Base-by-base conservation (phyloP, 2,113 vertebrate species). In the Heterotis niloticus region DNA sequence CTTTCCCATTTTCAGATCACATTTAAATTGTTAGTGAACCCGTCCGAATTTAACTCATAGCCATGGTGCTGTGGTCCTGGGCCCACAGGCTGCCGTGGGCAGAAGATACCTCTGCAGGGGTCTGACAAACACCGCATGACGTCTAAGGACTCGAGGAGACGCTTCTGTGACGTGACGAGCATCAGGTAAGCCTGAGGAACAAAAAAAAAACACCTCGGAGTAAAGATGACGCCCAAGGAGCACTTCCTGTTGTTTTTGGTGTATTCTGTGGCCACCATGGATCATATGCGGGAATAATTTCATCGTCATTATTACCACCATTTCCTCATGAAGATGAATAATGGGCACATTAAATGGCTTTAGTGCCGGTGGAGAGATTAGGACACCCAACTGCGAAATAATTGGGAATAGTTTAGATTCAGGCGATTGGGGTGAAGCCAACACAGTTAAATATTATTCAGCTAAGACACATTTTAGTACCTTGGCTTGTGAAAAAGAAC, bases 151-250 rank as follows among this genome's bases (percentile, higher is more conserved):
- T 54, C 51, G 23, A n/a, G 51, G 12, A 51, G 69, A 72, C 18
- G 14, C 17, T 52, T 51, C 51, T 70, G 17, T 54, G 51, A 72
- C 23, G 20, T 72, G 18, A 12, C 59, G 12, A 62, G 64, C 18
- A 65, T 65, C 10, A 65, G 23, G 18, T 65, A 17, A 23, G 23
- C n/a, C n/a, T 20, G 64, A 65, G 2, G 2, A 23, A 65, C 3
- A n/a, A n/a, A n/a, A 65, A 26, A 20, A 74, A 74, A 56, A 74
- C 52, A 74, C n/a, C n/a, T n/a, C n/a, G n/a, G 34, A 44, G 34
- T 44, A 44, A 44, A 44, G 34, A 44, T 44, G 34, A 44, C 2
- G 34, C 56, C 26, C 54, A 23, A 74, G 57, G 34, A 72, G 23
- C 17, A 13, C 44, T n/a, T 72, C 51, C 10, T 52, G 44, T 72